phyloP scores from a whole-genome alignment of 2,888 invertebrate genomes.

The Panopea generosa region DNA sequence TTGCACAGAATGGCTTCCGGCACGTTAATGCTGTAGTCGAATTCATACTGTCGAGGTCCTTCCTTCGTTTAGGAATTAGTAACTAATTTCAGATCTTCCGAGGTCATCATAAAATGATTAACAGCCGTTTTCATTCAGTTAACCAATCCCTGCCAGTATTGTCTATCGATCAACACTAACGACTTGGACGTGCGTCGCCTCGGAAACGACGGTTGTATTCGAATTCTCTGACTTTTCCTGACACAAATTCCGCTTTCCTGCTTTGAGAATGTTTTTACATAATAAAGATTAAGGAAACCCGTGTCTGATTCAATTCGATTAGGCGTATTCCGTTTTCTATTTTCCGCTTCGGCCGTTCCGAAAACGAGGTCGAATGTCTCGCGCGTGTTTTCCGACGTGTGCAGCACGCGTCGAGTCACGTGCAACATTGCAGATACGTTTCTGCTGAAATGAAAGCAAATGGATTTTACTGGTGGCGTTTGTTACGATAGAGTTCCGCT shows the following conservation, averaged over 20 bases:
- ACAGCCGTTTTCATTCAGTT: too few species aligned
- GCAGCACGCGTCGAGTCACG: slow-evolving; percentile 41
- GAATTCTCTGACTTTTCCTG: slow-evolving; percentile 45
- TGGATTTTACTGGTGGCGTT: slow-evolving; percentile 25
- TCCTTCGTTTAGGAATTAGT: too few species aligned
- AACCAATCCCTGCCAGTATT: too few species aligned
- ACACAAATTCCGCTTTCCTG: slow-evolving; percentile 41
- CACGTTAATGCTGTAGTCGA: too few species aligned
- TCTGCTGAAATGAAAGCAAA: slow-evolving; percentile 52
- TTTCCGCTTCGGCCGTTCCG: slow-evolving; percentile 47
- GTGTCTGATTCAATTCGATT: slow-evolving; percentile 48
- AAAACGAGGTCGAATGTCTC: slow-evolving; percentile 43
- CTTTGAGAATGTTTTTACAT: slow-evolving; percentile 37
- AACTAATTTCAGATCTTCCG: too few species aligned
- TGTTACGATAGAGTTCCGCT: neutral
- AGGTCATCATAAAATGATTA: too few species aligned
- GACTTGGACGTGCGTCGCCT: slow-evolving; percentile 31
- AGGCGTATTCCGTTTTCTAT: slow-evolving; percentile 48
- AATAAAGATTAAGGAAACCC: slow-evolving; percentile 41
- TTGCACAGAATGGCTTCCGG: too few species aligned
- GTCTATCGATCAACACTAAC: too few species aligned
- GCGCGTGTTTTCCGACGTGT: slow-evolving; percentile 33
- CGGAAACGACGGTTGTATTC: slow-evolving; percentile 43
- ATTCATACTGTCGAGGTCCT: too few species aligned
- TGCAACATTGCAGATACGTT: slow-evolving; percentile 45